Percentiles rank a stretch among this genome's conserved stretches.
phyloP scores from a whole-genome alignment of 1,140 invertebrate species.

The Zophobas atratus region DNA sequence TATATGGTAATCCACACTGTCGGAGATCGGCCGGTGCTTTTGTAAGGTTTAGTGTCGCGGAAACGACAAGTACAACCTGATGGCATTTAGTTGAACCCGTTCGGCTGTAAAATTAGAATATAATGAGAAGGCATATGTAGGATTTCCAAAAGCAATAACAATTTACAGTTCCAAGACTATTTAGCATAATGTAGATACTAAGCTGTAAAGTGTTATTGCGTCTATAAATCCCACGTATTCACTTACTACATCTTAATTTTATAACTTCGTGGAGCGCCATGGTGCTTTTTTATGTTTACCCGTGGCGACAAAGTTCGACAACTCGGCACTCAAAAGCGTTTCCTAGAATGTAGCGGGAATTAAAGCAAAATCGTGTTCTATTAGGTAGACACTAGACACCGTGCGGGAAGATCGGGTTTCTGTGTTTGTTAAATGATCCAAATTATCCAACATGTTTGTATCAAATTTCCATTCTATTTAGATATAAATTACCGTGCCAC shows the following conservation, averaged over 20 bases:
- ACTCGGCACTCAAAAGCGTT: neutral
- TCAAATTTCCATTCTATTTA: too few relatives aligned
- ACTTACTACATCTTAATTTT: slow-evolving; percentile 20
- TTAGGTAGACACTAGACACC: too few relatives aligned
- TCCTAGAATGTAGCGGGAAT: slow-evolving; percentile 2
- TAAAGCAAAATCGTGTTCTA: neutral
- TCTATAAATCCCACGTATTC: slow-evolving; percentile 15
- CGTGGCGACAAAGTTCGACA: too few relatives aligned
- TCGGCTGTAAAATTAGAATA: slow-evolving; percentile 8
- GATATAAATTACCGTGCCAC: too few relatives aligned
- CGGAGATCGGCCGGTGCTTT: neutral
- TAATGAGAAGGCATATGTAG: slow-evolving; percentile 7
- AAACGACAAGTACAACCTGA: neutral
- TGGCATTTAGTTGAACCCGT: neutral
- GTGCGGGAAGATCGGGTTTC: too few relatives aligned
- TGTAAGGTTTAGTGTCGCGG: neutral
- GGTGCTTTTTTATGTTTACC: too few relatives aligned
- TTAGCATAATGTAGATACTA: slow-evolving; percentile 2
- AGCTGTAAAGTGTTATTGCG: slow-evolving; percentile 18
- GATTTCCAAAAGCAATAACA: slow-evolving; percentile 2
- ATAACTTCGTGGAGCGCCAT: neutral
- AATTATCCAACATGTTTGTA: too few relatives aligned
- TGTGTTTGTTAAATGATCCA: too few relatives aligned
- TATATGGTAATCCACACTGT: neutral
- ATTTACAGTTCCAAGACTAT: slow-evolving; percentile 5